Evolutionary conservation across 2,888 invertebrate genomes (phyloP).

Genomic region (Artemia sinica): DNA sequence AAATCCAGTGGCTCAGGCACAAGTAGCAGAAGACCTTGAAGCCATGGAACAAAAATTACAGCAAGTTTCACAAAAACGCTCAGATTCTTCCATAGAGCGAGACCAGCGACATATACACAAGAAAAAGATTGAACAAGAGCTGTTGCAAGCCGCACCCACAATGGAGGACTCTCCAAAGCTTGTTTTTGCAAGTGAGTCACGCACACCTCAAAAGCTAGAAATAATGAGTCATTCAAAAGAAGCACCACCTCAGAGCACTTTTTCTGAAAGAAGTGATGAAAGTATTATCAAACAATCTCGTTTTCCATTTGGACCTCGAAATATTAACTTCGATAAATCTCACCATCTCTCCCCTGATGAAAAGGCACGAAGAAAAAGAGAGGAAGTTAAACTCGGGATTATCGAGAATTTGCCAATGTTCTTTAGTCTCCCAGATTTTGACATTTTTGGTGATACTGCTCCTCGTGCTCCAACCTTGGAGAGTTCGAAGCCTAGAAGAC

Average conservation of each 20-base stretch:
- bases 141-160: background rate
- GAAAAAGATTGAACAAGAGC: background rate
- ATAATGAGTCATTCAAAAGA: background rate
- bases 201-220: background rate
- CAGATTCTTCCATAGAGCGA: background rate
- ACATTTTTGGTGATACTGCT: constrained; percentile 43
- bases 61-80: background rate
- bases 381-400: background rate
- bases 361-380: constrained; percentile 5
- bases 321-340: constrained; percentile 29
- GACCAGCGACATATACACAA: background rate
- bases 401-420: background rate
- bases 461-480: constrained; percentile 50
- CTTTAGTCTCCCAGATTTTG: constrained; percentile 21
- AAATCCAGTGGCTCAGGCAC: background rate
- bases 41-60: constrained; percentile 3
- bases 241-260: background rate
- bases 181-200: background rate
- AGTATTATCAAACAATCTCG: constrained; percentile 33
- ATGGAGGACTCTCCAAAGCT: background rate
- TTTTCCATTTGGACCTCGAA: constrained; percentile 62
- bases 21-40: background rate
- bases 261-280: constrained; percentile 11
- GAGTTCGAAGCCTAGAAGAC: constrained; percentile 23
- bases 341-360: constrained; percentile 12